These are phyloP conservation scores for Mesopsocus fuscifrons DNA, from an alignment of 2,888 invertebrate species.

Conservation along the genomic window DNA sequence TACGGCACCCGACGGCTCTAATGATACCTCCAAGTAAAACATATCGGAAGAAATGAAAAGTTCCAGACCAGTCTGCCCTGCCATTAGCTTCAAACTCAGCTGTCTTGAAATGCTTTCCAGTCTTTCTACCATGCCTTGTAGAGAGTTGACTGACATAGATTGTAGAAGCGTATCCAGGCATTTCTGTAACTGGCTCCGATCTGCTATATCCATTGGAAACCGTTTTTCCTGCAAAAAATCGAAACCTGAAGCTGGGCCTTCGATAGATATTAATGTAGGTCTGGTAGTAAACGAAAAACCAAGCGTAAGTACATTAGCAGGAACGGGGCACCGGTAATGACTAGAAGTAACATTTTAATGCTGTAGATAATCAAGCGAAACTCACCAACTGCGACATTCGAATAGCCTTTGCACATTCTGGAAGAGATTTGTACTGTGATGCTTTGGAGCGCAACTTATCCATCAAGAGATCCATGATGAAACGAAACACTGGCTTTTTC, in stretches of 20 bases:
- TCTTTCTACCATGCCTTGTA: conserved; percentile 81
- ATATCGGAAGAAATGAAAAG: conserved; percentile 88
- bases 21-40: conserved; percentile 83
- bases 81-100: conserved; percentile 71
- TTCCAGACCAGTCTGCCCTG: conserved; percentile 59
- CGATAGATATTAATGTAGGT: too few species aligned
- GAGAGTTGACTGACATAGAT: conserved; percentile 79
- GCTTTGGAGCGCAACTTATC: conserved; percentile 75
- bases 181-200: conserved; percentile 70
- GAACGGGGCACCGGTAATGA: conserved; percentile 9
- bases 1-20: conserved; percentile 66
- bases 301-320: neutral
- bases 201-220: conserved; percentile 67
- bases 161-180: conserved; percentile 83
- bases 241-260: neutral
- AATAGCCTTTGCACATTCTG: conserved; percentile 73
- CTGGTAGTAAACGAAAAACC: neutral
- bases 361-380: too few species aligned
- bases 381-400: conserved; percentile 68
- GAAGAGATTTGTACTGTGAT: conserved; percentile 59
- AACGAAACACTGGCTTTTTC: neutral
- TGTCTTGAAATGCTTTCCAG: conserved; percentile 81
- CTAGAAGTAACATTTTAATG: too few species aligned
- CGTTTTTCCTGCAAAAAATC: conserved; percentile 54
- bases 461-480: conserved; percentile 71